Base-by-base conservation (phyloP, 2,888 invertebrate species). In the Phlogophora meticulosa region DNA sequence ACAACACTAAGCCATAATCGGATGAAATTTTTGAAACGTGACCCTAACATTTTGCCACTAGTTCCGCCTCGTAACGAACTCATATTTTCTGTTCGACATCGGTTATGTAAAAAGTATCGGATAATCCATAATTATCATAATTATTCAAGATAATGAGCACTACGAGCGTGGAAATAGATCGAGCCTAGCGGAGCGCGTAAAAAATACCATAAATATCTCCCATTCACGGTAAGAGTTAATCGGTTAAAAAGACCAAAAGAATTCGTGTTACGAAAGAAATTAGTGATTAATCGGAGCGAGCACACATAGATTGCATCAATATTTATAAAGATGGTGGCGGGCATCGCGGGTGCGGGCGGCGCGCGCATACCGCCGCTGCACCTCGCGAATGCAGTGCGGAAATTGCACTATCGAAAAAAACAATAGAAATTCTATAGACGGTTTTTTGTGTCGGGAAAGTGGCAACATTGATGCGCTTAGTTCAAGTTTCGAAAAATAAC, bases 281-380 rank as follows among this genome's bases (percentile, higher is more conserved):
- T 85, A 78, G 78, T 89, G 85, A 93, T 91, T 90, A 90, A 94
- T 94, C 92, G 93, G 92, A 92, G 93, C 93, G 90, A 90, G 88
- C 84, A 89, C 87, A 88, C 88, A 87, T 87, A 90, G 90, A 92
- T 93, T 93, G 91, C 93, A 94, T 94, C 91, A 94, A 94, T 95
- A 94, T 94, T 93, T 89, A 94, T 94, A 88, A 91, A 91, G 91
- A 92, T 89, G 88, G 82, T 70, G 67, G 77, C 75, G 59, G 55
- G 60, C 86, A 85, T 87, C 80, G 83, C 81, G 83, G 83, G 84
- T 57, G 80, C 84, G 76, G 72, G 80, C 85, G 82, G 85, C 84
- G 86, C 79, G 86, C 92, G 90, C 93, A 93, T 85, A 90, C 82
- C 91, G 88, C 78, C 84, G 81, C 84, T 89, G 93, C 93, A 87